Base-by-base conservation (phyloP, 2,797 vertebrate species). In the Tokudaia muenninki region DNA sequence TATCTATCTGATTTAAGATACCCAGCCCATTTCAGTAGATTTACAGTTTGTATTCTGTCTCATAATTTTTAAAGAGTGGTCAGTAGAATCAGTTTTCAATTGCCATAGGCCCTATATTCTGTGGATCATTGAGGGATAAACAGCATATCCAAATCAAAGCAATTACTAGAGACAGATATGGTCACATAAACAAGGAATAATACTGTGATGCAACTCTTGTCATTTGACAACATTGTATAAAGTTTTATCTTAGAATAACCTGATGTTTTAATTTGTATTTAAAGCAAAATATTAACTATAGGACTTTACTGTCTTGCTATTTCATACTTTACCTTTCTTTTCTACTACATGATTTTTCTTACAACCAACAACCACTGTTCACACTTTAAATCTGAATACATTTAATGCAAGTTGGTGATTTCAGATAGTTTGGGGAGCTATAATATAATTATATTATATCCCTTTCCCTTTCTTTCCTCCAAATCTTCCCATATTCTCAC, bases 281-380 rank as follows among this genome's bases (percentile, higher is more conserved):
- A 21, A 94, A 93, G 7, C 9, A 81, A 90, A 90, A 52, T 86
- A 84, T 88, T 95, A 91, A 87, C 65, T 94, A 24, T 22, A 31
- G 21, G 67, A 44, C 11, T 92, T 94, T 80, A 65, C 3, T 75
- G 88, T 70, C 31, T 86, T 96, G 10, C 11, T 93, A 59, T 12
- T 91, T 90, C 9, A 57, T 77, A 90, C 95, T 89, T 11, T 65
- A 31, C 16, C 14, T 94, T 92, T 84, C 22, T 93, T 87, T 77
- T 50, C 4, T 57, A 24, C 41, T 63, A 79, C 12, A 93, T 95
- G 2, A 3, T 75, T 74, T 29, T 47, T n/a, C 50, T 67, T 29
- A 65, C 5, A 67, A 50, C 8, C 44, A 86, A 34, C 21, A 37
- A 12, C 4, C 50, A 87, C 55, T 70, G 70, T n/a, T 87, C 13